Percentiles rank a stretch among this genome's conserved stretches.
Evolutionary conservation across 2,888 invertebrate genomes (phyloP).

Genomic region (Trachelus troglodyta): DNA sequence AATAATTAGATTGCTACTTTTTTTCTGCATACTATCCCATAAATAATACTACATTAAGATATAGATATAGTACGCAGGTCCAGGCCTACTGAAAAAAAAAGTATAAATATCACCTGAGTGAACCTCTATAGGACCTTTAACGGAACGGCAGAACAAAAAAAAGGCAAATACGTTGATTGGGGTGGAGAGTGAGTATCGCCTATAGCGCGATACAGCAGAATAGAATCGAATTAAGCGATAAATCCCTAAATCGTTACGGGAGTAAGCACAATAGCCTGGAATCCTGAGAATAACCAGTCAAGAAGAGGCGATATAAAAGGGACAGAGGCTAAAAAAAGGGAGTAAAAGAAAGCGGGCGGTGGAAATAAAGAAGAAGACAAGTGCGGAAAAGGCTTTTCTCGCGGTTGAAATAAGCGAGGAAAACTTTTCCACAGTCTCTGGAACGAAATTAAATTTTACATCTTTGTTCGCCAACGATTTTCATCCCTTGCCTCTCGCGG

Average conservation of each 20-base stretch:
- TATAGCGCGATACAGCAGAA: not conserved
- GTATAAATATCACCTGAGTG: not conserved
- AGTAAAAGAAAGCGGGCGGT: not conserved
- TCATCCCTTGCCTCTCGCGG: not conserved
- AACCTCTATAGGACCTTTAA: not conserved
- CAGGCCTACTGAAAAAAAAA: not conserved
- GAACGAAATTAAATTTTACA: constrained; percentile 45
- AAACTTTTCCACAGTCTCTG: constrained; percentile 27
- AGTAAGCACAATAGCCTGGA: not conserved
- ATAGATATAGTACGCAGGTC: not conserved
- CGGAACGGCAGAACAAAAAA: not conserved
- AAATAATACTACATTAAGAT: not conserved
- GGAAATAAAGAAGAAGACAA: not conserved
- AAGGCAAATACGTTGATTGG: not conserved
- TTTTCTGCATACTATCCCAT: not conserved
- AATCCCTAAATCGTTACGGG: not conserved
- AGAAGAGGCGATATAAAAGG: not conserved
- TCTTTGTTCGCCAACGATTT: constrained; percentile 18
- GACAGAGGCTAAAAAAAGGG: not conserved
- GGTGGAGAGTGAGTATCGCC: not conserved
- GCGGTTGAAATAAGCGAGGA: constrained; percentile 14
- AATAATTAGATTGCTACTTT: not conserved
- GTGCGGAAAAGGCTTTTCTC: constrained; percentile 9
- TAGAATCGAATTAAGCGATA: not conserved
- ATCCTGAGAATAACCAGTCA: not conserved